Evolutionary conservation across 2,113 vertebrate species (phyloP).

Genomic region (Caloenas nicobarica): DNA sequence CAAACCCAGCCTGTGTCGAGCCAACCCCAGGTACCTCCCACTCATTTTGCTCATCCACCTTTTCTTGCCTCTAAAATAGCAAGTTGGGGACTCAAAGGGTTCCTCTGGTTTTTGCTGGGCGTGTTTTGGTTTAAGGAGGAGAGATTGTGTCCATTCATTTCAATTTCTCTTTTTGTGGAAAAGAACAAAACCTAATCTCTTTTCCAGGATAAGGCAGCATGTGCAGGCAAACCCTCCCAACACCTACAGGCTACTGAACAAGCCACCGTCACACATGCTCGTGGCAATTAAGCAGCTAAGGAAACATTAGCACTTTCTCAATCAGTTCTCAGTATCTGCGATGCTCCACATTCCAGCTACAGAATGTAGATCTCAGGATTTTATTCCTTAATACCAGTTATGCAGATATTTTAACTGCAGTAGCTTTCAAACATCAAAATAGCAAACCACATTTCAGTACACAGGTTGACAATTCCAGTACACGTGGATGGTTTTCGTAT

Average conservation of each 20-base stretch:
- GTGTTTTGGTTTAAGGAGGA: not conserved
- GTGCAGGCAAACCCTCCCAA: not conserved
- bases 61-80: not conserved
- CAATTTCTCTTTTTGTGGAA: not conserved
- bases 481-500: not conserved
- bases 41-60: not conserved
- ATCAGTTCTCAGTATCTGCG: not conserved
- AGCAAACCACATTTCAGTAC: not conserved
- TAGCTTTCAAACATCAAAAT: not conserved
- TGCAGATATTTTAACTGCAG: not conserved
- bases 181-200: not conserved
- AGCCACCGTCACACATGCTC: not conserved
- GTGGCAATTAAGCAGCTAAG: not conserved
- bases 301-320: not conserved
- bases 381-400: not conserved
- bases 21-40: not conserved
- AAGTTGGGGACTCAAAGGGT: not conserved
- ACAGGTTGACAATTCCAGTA: not conserved
- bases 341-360: not conserved
- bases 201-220: not conserved
- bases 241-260: not conserved
- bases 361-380: not conserved
- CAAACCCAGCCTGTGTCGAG: not conserved
- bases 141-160: not conserved
- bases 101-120: not conserved